Evolutionary conservation across 2,797 vertebrate species (phyloP).

Genomic region (Gallirallus australis): DNA sequence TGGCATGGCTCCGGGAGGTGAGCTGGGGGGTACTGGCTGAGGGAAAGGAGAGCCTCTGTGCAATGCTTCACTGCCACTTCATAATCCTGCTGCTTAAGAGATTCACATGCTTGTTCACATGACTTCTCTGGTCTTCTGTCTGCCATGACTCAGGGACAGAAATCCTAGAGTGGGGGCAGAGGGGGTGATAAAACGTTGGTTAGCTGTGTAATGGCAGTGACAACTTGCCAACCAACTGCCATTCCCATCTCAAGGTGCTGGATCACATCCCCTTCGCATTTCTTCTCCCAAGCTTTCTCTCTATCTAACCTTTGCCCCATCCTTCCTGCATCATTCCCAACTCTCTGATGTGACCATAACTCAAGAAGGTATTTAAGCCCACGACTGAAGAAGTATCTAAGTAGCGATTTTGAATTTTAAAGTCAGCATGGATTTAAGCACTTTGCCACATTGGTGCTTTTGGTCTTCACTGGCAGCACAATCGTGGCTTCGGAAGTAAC

Average conservation of each 20-base stretch:
- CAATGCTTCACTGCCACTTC: conserved; percentile 93
- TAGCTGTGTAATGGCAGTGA: conserved; percentile 53
- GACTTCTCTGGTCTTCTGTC: conserved; percentile 99
- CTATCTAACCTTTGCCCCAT: not conserved
- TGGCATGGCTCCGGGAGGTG: conserved; percentile 77
- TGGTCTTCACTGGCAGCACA: not conserved
- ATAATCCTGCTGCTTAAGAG: conserved; percentile 94
- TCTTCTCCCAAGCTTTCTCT: not conserved
- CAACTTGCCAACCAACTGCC: conserved; percentile 56
- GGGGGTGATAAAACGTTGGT: conserved; percentile 64
- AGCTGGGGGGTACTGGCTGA: conserved; percentile 86
- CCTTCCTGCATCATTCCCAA: not conserved
- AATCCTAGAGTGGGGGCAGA: conserved; percentile 82
- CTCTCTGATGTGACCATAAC: not conserved
- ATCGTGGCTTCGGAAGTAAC: not conserved
- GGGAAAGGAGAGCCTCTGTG: conserved; percentile 92
- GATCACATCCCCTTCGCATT: not conserved
- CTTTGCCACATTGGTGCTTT: not conserved
- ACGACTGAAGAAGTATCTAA: not conserved
- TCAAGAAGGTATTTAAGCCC: not conserved
- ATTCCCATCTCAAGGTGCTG: conserved; percentile 1
- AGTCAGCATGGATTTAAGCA: not conserved
- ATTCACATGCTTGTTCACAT: conserved; percentile 99
- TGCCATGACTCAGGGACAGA: conserved; percentile 99
- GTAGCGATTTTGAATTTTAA: not conserved